Evolutionary conservation across 2,113 vertebrate species (phyloP).

Genomic region (Gadus chalcogrammus): DNA sequence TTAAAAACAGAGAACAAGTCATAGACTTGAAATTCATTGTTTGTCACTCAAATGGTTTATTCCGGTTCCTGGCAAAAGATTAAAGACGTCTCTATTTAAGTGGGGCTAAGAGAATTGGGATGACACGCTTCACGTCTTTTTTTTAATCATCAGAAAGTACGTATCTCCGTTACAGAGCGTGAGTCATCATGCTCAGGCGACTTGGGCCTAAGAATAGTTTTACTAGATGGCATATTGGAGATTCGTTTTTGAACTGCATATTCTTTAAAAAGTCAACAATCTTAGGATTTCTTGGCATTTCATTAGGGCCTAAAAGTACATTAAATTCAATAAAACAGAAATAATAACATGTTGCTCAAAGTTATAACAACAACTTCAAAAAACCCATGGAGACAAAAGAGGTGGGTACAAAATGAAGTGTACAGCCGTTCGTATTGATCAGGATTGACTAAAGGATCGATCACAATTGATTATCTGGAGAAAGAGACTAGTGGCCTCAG

Average conservation of each 20-base stretch:
- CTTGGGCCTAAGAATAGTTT: constrained; percentile 33
- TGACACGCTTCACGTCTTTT: constrained; percentile 16
- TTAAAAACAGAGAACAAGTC: constrained; percentile 23
- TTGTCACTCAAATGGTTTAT: constrained; percentile 26
- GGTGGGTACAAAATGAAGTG: too few relatives aligned
- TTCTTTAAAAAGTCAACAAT: constrained; percentile 35
- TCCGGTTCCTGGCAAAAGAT: constrained; percentile 22
- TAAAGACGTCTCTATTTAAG: constrained; percentile 30
- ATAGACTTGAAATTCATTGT: constrained; percentile 5
- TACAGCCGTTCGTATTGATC: too few relatives aligned
- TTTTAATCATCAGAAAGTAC: constrained; percentile 21
- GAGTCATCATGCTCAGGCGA: constrained; percentile 28
- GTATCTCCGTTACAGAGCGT: constrained; percentile 24
- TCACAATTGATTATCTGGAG: too few relatives aligned
- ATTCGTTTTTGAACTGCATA: constrained; percentile 55
- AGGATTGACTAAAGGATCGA: too few relatives aligned
- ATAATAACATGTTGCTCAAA: too few relatives aligned
- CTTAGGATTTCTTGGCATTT: too few relatives aligned
- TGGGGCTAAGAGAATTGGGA: constrained; percentile 29
- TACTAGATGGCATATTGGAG: constrained; percentile 19
- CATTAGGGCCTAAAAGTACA: too few relatives aligned
- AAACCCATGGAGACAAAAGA: neutral
- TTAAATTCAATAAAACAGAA: too few relatives aligned
- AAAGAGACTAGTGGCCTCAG: too few relatives aligned
- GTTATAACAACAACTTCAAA: too few relatives aligned